Evolutionary conservation across 2,888 invertebrate species (phyloP).

Genomic region (Epistrophella euchroma): DNA sequence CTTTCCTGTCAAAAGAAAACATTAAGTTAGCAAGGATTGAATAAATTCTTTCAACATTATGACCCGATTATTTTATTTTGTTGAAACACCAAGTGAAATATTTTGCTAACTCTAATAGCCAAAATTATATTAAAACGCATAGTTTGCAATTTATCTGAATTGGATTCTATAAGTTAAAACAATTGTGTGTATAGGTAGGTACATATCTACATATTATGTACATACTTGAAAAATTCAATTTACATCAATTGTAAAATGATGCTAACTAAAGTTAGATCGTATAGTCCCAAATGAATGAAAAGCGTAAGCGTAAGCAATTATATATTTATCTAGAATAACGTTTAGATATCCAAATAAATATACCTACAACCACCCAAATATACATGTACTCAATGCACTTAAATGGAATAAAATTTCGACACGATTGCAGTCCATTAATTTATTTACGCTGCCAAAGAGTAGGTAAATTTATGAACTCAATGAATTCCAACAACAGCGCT

Average conservation of each 20-base stretch:
- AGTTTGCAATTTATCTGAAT: constrained; percentile 16
- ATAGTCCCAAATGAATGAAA: constrained; percentile 9
- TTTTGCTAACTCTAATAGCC: neutral
- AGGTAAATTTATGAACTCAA: constrained; percentile 14
- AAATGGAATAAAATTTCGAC: constrained; percentile 54
- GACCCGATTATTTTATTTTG: too few relatives aligned
- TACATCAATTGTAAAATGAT: constrained; percentile 27
- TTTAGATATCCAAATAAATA: constrained; percentile 20
- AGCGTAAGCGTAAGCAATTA: neutral
- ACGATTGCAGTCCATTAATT: constrained; percentile 57
- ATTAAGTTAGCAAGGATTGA: too few relatives aligned
- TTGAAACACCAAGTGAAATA: neutral
- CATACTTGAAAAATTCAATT: constrained; percentile 5
- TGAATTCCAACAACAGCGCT: constrained; percentile 7
- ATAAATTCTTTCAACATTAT: too few relatives aligned
- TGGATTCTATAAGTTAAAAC: constrained; percentile 3
- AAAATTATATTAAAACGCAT: neutral
- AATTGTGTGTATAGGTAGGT: neutral
- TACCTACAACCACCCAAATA: neutral
- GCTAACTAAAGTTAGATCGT: neutral
- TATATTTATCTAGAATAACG: too few relatives aligned
- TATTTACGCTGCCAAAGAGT: constrained; percentile 27
- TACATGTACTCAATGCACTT: neutral
- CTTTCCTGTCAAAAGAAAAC: too few relatives aligned
- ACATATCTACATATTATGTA: too few relatives aligned